Base-by-base conservation (phyloP, 2,797 vertebrate species). In the Scolopax bukidnonensis region DNA sequence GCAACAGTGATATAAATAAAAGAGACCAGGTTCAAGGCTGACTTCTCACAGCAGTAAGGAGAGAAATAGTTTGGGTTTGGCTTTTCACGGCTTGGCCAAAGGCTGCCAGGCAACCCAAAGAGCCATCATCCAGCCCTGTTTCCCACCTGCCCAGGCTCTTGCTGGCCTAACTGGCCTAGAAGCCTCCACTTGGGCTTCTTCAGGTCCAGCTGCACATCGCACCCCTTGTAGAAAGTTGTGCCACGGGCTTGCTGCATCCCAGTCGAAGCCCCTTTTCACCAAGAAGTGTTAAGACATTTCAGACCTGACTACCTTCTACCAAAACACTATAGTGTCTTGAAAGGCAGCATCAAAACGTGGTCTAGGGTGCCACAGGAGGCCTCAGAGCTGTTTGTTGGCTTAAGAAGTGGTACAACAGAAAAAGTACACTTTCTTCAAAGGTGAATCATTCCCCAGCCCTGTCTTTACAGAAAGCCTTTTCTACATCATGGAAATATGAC, bases 341-440 rank as follows among this genome's bases (percentile, higher is more conserved):
- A 84, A 94, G 24, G 40, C 51, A 41, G 51, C 53, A 68, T 36
- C 78, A 87, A 89, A 95, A 89, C 2, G 3, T 5, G 7, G 43
- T 84, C 18, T 33, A 40, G 56, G 17, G 53, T 54, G 23, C 28
- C 87, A 50, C 41, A 92, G 80, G 69, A 63, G 25, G 21, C 65
- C 54, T 78, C 56, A 73, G n/a, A 93, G 77, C 47, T 81, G 65
- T 76, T 90, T 56, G 33, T 71, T 86, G 76, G 21, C 59, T 92
- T 76, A 82, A 91, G 33, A 90, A 57, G 43, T 30, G 54, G 60
- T 70, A 75, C 53, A 77, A 57, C 53, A 89, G 79, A 87, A 91
- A 83, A 30, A 75, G 24, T 47, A 33, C 43, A 12, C 18, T 80
- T 93, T 57, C 61, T 92, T 86, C 54, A 61, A 80, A 92, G 57